A percentile compares a stretch with the other conserved stretches of the same genome.
phyloP scores from a whole-genome alignment of 2,113 vertebrate species.

The Brachyhypopomus occidentalis region DNA sequence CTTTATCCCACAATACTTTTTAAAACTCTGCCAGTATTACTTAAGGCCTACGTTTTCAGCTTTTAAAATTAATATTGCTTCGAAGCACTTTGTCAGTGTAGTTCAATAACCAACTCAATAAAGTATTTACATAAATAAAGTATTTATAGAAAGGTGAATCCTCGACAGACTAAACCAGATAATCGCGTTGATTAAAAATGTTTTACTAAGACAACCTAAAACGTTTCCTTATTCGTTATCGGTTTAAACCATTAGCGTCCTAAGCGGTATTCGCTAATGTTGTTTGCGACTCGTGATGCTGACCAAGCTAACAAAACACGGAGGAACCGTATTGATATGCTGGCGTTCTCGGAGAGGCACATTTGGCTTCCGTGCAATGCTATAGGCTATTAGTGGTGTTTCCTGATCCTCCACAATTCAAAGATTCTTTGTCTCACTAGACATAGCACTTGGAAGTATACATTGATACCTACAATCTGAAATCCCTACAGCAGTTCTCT shows the following conservation, averaged over 20 bases:
- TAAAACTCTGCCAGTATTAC: no score
- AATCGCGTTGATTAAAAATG: not conserved
- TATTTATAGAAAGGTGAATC: no score
- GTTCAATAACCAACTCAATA: no score
- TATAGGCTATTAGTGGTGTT: not conserved
- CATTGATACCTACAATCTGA: not conserved
- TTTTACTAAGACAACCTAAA: not conserved
- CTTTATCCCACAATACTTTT: no score
- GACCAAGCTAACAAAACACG: not conserved
- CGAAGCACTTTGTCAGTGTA: no score
- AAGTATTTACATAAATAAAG: no score
- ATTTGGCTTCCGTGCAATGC: conserved; percentile 1
- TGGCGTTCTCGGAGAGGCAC: not conserved
- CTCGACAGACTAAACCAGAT: no score
- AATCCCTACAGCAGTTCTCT: not conserved
- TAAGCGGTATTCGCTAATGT: not conserved
- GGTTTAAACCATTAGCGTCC: not conserved
- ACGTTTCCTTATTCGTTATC: not conserved
- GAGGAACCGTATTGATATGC: not conserved
- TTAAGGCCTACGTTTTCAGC: no score
- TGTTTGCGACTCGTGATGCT: not conserved
- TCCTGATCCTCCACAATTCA: conserved; percentile 24
- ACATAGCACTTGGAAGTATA: not conserved
- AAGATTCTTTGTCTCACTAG: conserved; percentile 23
- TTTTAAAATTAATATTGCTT: no score